A percentile compares a stretch with the other conserved stretches of the same genome.
These are phyloP conservation scores for Bryconaethiops microstoma DNA, from an alignment of 2,797 vertebrate species.

Conservation along the genomic window DNA sequence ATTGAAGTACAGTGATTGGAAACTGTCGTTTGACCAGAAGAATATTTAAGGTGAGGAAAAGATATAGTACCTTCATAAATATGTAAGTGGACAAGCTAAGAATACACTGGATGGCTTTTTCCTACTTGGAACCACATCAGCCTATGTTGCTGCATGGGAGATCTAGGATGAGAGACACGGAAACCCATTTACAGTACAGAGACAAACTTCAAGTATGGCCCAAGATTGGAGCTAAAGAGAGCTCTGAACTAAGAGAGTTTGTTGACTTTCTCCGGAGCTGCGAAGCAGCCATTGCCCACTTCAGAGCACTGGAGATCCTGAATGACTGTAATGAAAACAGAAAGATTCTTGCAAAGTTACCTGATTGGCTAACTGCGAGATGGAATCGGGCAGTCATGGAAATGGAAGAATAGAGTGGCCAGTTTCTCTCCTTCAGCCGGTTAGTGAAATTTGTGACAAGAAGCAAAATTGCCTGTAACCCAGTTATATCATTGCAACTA, in stretches of 20 bases:
- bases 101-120: conserved; percentile 52
- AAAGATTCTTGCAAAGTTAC: conserved; percentile 55
- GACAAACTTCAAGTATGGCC: conserved; percentile 56
- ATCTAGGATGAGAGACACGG: conserved; percentile 49
- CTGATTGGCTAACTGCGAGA: conserved; percentile 48
- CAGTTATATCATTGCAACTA: conserved; percentile 48
- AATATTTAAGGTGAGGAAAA: conserved; percentile 52
- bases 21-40: conserved; percentile 56
- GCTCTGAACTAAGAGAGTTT: conserved; percentile 52
- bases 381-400: conserved; percentile 54
- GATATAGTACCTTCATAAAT: conserved; percentile 52
- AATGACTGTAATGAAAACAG: conserved; percentile 57
- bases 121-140: conserved; percentile 53
- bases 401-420: conserved; percentile 29
- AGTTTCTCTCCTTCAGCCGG: conserved; percentile 53
- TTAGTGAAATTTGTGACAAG: conserved; percentile 55
- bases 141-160: conserved; percentile 51
- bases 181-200: conserved; percentile 54
- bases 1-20: conserved; percentile 43
- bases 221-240: conserved; percentile 51
- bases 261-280: conserved; percentile 54
- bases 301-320: conserved; percentile 49
- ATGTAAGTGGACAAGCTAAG: conserved; percentile 53
- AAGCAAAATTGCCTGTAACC: conserved; percentile 54
- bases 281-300: conserved; percentile 53